Evolutionary conservation across 2,797 vertebrate species (phyloP).

Genomic region (Psittacula derbiana): DNA sequence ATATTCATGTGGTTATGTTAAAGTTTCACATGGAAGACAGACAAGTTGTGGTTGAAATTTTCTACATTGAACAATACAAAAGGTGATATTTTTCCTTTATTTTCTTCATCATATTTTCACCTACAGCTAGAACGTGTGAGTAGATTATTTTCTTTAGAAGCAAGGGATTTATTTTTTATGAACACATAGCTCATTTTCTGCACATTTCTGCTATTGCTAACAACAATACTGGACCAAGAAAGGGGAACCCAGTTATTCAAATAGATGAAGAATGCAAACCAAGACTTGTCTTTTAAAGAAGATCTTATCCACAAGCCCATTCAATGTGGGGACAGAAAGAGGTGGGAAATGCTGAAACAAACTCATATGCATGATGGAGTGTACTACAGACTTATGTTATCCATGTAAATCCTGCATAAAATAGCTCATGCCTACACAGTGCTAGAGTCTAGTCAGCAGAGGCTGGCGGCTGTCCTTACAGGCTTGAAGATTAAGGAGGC

Average conservation of each 20-base stretch:
- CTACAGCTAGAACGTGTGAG: neutral
- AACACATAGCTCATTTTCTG: neutral
- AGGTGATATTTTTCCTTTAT: neutral
- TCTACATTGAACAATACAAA: neutral
- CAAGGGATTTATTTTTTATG: neutral
- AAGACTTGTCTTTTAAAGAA: neutral
- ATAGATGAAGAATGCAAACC: neutral
- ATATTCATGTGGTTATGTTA: accelerated
- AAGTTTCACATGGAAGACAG: neutral
- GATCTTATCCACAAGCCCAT: neutral
- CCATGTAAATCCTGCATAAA: neutral
- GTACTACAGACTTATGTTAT: neutral
- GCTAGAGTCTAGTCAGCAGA: neutral
- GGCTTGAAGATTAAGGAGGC: neutral
- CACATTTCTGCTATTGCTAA: neutral
- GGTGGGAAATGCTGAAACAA: neutral
- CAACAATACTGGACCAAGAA: neutral
- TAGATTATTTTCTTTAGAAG: neutral
- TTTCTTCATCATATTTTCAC: neutral
- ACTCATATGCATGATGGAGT: neutral
- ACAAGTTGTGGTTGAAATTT: neutral
- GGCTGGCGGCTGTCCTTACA: neutral
- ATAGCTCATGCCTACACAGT: neutral
- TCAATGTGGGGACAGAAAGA: neutral
- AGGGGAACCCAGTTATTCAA: neutral